phyloP scores from a whole-genome alignment of 2,113 vertebrate species.

The Pseudorasbora parva region DNA sequence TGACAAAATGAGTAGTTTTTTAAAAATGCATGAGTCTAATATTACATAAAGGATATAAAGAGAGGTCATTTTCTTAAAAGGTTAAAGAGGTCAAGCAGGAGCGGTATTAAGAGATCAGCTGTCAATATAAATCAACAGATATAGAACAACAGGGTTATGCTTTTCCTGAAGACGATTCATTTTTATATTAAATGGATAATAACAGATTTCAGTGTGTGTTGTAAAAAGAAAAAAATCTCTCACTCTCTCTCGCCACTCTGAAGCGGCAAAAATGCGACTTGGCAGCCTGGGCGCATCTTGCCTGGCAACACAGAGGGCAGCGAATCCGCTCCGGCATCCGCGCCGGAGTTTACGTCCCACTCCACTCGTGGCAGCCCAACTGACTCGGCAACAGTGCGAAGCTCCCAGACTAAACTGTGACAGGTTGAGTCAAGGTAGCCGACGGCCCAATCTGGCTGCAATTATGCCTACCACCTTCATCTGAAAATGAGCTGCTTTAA shows the following conservation, averaged over 20 bases:
- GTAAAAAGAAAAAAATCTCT: background rate
- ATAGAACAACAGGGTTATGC: background rate
- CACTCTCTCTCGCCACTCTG: constrained; percentile 37
- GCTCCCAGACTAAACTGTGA: constrained; percentile 64
- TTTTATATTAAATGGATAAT: background rate
- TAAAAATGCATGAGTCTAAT: too few species aligned
- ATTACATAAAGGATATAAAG: background rate
- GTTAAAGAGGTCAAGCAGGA: background rate
- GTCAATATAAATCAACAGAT: background rate
- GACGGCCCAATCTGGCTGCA: constrained; percentile 65
- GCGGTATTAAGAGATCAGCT: background rate
- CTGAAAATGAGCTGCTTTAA: constrained; percentile 64
- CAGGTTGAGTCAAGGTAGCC: constrained; percentile 63
- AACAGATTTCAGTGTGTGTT: background rate
- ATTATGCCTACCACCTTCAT: constrained; percentile 68
- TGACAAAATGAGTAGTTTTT: too few species aligned
- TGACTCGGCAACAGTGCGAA: constrained; percentile 13
- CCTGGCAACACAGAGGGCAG: constrained; percentile 64
- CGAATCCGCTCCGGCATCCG: constrained; percentile 47
- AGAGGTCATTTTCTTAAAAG: background rate
- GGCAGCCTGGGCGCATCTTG: constrained; percentile 63
- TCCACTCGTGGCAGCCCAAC: background rate
- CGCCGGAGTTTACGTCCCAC: constrained; percentile 58
- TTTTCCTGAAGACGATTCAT: background rate
- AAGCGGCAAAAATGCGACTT: constrained; percentile 57